Base-by-base conservation (phyloP, 1,140 invertebrate genomes). In the Myzus persicae region DNA sequence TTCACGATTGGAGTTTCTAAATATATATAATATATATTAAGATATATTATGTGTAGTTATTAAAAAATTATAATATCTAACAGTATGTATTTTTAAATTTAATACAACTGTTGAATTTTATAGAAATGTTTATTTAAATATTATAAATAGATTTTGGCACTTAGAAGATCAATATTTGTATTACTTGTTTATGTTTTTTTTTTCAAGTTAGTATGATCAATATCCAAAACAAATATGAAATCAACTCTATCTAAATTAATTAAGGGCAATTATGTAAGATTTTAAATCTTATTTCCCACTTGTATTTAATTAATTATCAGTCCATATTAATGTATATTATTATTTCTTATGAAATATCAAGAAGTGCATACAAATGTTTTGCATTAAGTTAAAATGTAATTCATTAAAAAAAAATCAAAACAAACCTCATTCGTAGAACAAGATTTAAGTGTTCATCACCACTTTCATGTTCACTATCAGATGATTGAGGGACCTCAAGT, bases 1-100 rank as follows among this genome's bases (percentile, higher is more conserved):
- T 95, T 99, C 99, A 93, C 97, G 96, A 94, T 97, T 97, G 82
- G 97, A 96, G 96, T 99, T 99, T 94, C 98, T 88, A 94, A 94
- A 94, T 40, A 51, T 24, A 51, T 24, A 51, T 51, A 48, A 48
- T 48, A 76, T 31, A 44, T 48, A 36, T 40, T n/a, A n/a, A n/a
- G n/a, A n/a, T n/a, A n/a, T n/a, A n/a, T n/a, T n/a, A n/a, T n/a
- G n/a, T n/a, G n/a, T n/a, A 59, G 84, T 54, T 51, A 48, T 51
- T 38, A 38, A 51, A 51, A 38, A 51, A 51, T 51, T 22, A 36
- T 87, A 76, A 48, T 54, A 89, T 89, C 24, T 22, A 48, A 40
- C 4, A 9, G n/a, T 51, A 18, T 89, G 9, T 87, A 88, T 44
- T 46, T 87, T 20, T 20, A 9, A 88, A 88, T 36, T 26, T 20